A percentile compares a stretch with the other conserved stretches of the same genome.
phyloP scores from a whole-genome alignment of 2,797 vertebrate genomes.

The Emydoidea blandingii region DNA sequence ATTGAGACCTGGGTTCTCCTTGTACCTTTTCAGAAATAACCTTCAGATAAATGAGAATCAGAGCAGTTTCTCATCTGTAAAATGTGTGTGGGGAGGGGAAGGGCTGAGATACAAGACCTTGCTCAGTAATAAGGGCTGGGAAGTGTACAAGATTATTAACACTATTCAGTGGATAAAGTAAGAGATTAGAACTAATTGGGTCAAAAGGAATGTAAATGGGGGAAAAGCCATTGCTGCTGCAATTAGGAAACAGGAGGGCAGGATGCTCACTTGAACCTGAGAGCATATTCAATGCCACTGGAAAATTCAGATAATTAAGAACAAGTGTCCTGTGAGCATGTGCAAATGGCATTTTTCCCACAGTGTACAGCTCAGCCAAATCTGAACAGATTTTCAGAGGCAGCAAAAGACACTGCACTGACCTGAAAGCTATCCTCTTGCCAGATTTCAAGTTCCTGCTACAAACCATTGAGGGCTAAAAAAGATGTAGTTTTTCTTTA shows the following conservation, averaged over 20 bases:
- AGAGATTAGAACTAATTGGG: neutral
- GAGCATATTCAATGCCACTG: neutral
- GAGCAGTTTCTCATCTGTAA: neutral
- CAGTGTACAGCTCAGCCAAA: neutral
- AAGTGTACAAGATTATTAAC: neutral
- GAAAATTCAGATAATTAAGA: neutral
- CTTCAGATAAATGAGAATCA: neutral
- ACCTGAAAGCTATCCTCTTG: neutral
- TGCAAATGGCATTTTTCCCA: neutral
- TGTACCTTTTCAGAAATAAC: neutral
- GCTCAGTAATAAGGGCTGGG: neutral
- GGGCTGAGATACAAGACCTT: neutral
- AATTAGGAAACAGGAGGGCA: neutral
- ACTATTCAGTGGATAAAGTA: neutral
- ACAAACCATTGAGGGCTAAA: neutral
- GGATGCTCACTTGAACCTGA: rapidly evolving
- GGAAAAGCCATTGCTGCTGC: neutral
- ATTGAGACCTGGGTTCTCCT: neutral
- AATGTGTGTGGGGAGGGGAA: neutral
- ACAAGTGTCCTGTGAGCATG: neutral
- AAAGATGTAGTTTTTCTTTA: neutral
- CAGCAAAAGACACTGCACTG: neutral
- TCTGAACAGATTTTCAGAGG: neutral
- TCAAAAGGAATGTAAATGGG: neutral
- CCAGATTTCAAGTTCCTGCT: neutral